Evolutionary conservation across 2,113 vertebrate species (phyloP).

Genomic region (Opisthocomus hoazin): DNA sequence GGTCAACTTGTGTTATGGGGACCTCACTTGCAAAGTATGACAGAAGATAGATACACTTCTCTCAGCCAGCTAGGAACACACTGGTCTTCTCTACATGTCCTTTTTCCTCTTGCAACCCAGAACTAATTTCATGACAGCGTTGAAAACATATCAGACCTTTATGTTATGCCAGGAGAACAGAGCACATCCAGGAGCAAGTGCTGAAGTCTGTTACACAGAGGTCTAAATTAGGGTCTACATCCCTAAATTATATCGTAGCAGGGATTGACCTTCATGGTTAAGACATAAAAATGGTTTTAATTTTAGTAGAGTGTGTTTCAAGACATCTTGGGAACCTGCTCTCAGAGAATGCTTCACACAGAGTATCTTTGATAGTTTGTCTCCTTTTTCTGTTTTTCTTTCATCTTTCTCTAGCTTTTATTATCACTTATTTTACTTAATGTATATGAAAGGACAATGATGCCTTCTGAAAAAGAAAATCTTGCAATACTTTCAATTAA

Average conservation of each 20-base stretch:
- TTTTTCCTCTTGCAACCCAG: background rate
- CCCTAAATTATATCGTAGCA: background rate
- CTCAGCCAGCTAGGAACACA: background rate
- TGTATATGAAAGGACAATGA: background rate
- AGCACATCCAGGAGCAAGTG: background rate
- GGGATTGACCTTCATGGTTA: background rate
- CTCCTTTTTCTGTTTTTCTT: background rate
- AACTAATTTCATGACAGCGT: background rate
- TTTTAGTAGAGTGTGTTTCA: background rate
- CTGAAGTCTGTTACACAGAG: background rate
- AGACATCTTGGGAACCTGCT: background rate
- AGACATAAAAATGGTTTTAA: background rate
- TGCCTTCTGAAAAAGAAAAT: background rate
- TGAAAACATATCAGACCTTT: background rate
- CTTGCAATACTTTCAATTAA: background rate
- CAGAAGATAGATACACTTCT: background rate
- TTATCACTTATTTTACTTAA: background rate
- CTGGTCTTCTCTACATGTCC: background rate
- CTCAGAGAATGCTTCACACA: background rate
- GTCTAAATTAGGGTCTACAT: too few species aligned
- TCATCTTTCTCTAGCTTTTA: background rate
- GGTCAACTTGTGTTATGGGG: background rate
- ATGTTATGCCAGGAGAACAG: background rate
- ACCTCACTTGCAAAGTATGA: background rate
- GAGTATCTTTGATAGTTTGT: background rate